Evolutionary conservation across 2,797 vertebrate genomes (phyloP), one percentile per base, ranked within the genome.

Genomic region (Periparus ater): DNA sequence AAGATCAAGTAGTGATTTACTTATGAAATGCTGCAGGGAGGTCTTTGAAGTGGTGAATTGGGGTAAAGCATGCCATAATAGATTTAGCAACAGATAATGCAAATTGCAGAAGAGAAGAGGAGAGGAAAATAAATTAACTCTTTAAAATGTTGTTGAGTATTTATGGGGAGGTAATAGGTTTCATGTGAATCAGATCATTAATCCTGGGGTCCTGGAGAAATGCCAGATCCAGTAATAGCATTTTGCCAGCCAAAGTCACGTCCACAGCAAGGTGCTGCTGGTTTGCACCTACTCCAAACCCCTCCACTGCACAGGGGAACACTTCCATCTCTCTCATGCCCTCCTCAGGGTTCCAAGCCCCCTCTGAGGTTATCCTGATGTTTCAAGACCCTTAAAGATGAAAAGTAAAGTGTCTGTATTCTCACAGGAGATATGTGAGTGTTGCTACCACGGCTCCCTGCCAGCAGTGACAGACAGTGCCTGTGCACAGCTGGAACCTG

Each of bases 121-220:
- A 80, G 42, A 72, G n/a, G 80, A 65, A 92, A 93, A 88, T 68
- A 90, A 93, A 91, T 90, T 86, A 91, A 90, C 57, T 81, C 75
- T 61, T 79, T 84, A 84, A 88, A 91, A 74, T 21, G 38, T 53
- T 80, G 50, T 57, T 57, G 75, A 82, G 88, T 61, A 78, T 91
- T 91, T 93, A 88, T 51, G 47, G 19, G 63, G 57, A 72, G 30
- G 45, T 88, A 77, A 86, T 71, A 71, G 70, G 54, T 86, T 90
- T 77, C 23, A 21, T 23, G 36, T 84, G 76, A 90, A 57, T 36
- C 29, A 68, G 30, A 17, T 53, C 10, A 1, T 88, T 84, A 91
- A 83, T 80, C 70, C 66, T 5, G 1, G 16, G 21, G 27, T 65
- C 32, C 55, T 68, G 83, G 88, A 92, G 88, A 68, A 84, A 74